phyloP scores from a whole-genome alignment of 1,140 invertebrate genomes.

The Macrosteles quadrilineatus region DNA sequence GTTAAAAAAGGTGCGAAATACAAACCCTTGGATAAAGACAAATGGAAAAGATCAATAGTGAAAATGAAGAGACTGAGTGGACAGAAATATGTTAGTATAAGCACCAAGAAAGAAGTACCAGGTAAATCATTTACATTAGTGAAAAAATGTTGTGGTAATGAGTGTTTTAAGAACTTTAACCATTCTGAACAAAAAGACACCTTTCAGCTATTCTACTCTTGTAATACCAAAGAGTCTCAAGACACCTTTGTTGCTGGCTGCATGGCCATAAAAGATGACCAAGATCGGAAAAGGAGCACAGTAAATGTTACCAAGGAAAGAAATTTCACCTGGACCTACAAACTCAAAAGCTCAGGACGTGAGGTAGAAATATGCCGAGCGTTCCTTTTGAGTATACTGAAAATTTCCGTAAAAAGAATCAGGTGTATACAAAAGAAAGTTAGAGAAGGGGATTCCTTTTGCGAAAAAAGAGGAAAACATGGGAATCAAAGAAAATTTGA shows the following conservation, averaged over 20 bases:
- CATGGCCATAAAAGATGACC: neutral
- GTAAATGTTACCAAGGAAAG: too few species aligned
- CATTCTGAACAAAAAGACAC: slow-evolving; percentile 17
- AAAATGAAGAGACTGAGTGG: slow-evolving; percentile 18
- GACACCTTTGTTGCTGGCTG: slow-evolving; percentile 10
- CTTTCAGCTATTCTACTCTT: slow-evolving; percentile 17
- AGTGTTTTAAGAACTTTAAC: slow-evolving; percentile 19
- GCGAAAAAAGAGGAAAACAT: slow-evolving; percentile 22
- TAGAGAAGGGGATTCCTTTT: neutral
- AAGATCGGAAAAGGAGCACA: neutral
- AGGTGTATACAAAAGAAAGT: slow-evolving; percentile 11
- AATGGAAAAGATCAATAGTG: slow-evolving; percentile 1
- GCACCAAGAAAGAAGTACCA: neutral
- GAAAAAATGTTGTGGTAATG: slow-evolving; percentile 14
- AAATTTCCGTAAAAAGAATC: slow-evolving; percentile 9
- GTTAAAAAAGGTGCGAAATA: slow-evolving; percentile 22
- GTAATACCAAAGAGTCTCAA: slow-evolving; percentile 18
- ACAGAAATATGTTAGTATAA: slow-evolving; percentile 7
- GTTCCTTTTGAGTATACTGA: neutral
- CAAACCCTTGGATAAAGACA: neutral
- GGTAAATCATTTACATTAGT: slow-evolving; percentile 21
- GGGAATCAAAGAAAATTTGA: slow-evolving; percentile 12
- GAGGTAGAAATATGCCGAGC: neutral
- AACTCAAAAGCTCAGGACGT: neutral
- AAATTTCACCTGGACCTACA: neutral